Evolutionary conservation across 2,113 vertebrate species (phyloP).

Genomic region (Cepphus grylle): DNA sequence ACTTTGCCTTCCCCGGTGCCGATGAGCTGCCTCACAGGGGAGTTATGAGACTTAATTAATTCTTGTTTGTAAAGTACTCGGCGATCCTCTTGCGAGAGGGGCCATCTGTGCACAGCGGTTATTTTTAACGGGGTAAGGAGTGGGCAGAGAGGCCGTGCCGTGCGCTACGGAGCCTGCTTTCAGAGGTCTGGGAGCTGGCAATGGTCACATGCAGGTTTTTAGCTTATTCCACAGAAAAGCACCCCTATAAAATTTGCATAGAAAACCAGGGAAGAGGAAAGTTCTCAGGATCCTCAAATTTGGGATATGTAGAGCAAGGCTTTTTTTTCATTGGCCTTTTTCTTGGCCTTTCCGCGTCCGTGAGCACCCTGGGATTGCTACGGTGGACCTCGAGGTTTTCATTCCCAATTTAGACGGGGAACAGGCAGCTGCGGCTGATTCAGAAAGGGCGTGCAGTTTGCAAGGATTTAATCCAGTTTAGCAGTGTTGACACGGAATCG

Average conservation of each 20-base stretch:
- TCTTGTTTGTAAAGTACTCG: neutral
- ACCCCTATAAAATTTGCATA: neutral
- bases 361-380: neutral
- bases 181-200: neutral
- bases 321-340: neutral
- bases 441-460: neutral
- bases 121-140: neutral
- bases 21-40: slow-evolving; percentile 11
- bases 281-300: neutral
- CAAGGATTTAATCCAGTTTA: neutral
- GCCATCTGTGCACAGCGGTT: neutral
- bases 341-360: neutral
- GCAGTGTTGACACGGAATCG: neutral
- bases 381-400: neutral
- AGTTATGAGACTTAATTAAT: slow-evolving; percentile 39
- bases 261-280: neutral
- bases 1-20: neutral
- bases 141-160: neutral
- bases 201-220: neutral
- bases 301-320: neutral
- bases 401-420: neutral
- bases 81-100: neutral
- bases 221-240: neutral
- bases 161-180: rapidly evolving
- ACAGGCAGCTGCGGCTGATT: neutral